A percentile compares a stretch with the other conserved stretches of the same genome.
These are phyloP conservation scores for Pseudochirops corinnae DNA, from an alignment of 2,797 vertebrate genomes.

Conservation along the genomic window DNA sequence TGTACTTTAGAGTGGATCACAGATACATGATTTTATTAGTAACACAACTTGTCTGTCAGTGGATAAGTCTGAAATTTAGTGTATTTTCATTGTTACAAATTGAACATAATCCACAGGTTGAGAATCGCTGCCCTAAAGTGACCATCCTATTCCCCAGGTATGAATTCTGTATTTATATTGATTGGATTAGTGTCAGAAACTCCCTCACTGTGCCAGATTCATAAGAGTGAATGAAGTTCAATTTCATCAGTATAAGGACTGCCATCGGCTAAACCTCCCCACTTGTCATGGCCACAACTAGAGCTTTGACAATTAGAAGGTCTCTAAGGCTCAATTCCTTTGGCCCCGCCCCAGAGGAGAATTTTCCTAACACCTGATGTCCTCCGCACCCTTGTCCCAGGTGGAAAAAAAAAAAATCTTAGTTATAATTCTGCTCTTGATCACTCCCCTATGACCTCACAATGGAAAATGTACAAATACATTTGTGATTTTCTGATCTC, in stretches of 20 bases:
- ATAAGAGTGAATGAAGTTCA: slow-evolving; percentile 8
- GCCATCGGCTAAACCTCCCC: slow-evolving; percentile 11
- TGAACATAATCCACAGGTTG: too few species aligned
- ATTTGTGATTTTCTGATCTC: background rate
- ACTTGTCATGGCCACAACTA: background rate
- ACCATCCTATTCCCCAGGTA: background rate
- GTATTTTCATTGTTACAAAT: too few species aligned
- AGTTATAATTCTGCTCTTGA: slow-evolving; percentile 54
- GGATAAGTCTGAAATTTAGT: background rate
- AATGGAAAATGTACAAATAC: background rate
- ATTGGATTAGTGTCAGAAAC: background rate
- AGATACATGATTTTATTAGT: background rate
- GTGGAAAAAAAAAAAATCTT: slow-evolving; percentile 71
- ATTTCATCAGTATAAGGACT: slow-evolving; percentile 55
- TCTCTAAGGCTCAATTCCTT: background rate
- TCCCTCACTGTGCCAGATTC: background rate
- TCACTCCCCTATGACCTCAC: background rate
- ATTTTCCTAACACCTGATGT: slow-evolving; percentile 70
- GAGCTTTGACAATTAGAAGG: background rate
- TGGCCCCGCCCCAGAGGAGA: slow-evolving; percentile 27
- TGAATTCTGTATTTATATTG: background rate
- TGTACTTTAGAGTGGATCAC: background rate
- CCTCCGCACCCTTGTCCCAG: slow-evolving; percentile 63
- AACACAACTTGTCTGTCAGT: background rate
- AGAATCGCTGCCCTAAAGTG: background rate